A percentile compares a stretch with the other conserved stretches of the same genome.
phyloP scores from a whole-genome alignment of 1,140 invertebrate genomes.

The Glossosoma conforme region DNA sequence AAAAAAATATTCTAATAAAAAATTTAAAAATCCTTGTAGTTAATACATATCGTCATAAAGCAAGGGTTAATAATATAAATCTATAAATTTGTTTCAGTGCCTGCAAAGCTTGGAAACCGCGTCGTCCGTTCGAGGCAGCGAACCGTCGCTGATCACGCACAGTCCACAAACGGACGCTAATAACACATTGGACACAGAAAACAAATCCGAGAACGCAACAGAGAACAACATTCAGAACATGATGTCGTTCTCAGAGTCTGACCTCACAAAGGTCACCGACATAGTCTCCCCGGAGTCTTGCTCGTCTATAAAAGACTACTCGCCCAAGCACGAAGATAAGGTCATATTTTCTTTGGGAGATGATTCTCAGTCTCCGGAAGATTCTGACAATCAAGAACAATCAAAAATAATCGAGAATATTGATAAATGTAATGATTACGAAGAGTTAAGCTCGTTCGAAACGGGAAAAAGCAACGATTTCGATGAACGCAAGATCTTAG shows the following conservation, averaged over 20 bases:
- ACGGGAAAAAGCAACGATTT: neutral
- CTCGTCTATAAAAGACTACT: slow-evolving; percentile 17
- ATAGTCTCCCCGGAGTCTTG: slow-evolving; percentile 28
- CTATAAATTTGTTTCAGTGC: slow-evolving; percentile 21
- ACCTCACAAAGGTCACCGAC: slow-evolving; percentile 35
- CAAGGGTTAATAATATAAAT: too few species aligned
- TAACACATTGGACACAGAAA: slow-evolving; percentile 21
- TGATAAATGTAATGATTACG: too few species aligned
- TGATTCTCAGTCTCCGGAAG: slow-evolving; percentile 6
- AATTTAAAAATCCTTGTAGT: too few species aligned
- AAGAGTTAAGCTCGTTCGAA: neutral
- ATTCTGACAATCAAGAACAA: neutral
- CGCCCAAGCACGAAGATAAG: slow-evolving; percentile 15
- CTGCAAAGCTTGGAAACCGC: slow-evolving; percentile 29
- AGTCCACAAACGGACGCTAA: slow-evolving; percentile 30
- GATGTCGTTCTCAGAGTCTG: slow-evolving; percentile 38
- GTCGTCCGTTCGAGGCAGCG: slow-evolving; percentile 46
- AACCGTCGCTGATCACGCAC: slow-evolving; percentile 44
- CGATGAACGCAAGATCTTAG: neutral
- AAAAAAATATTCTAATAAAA: too few species aligned
- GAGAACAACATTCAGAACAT: slow-evolving; percentile 40
- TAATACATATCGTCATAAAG: too few species aligned
- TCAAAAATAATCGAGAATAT: neutral
- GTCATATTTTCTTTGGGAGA: slow-evolving; percentile 26
- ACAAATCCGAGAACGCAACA: slow-evolving; percentile 18